A percentile compares a stretch with the other conserved stretches of the same genome.
Evolutionary conservation across 2,797 vertebrate species (phyloP).

Genomic region (Pantherophis vulpinus): DNA sequence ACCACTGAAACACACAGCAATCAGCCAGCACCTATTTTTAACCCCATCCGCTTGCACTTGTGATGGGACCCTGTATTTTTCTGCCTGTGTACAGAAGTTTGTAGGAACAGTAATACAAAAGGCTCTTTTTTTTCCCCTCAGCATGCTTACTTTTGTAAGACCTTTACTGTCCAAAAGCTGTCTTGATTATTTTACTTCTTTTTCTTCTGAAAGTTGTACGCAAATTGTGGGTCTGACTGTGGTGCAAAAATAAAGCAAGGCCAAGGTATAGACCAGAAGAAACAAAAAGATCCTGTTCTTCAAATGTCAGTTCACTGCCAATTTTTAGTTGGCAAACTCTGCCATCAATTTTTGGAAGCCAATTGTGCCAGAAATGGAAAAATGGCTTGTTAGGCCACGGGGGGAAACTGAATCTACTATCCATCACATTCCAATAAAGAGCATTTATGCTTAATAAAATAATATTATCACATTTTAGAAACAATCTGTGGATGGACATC

Average conservation of each 20-base stretch:
- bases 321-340: background rate
- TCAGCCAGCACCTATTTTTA: background rate
- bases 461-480: background rate
- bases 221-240: background rate
- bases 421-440: background rate
- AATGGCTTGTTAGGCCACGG: background rate
- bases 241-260: conserved; percentile 13
- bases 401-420: background rate
- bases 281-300: conserved; percentile 9
- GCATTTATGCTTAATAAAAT: background rate
- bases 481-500: background rate
- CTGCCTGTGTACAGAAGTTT: background rate
- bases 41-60: background rate
- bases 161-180: background rate
- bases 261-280: conserved; percentile 27
- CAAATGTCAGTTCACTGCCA: background rate
- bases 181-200: background rate
- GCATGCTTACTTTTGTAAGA: background rate
- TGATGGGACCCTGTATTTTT: background rate
- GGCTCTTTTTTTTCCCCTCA: background rate
- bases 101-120: background rate
- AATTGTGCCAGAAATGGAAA: background rate
- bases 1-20: background rate
- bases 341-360: background rate
- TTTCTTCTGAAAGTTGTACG: background rate